phyloP scores from a whole-genome alignment of 2,797 vertebrate species.

The Notoglanidium macrostoma region DNA sequence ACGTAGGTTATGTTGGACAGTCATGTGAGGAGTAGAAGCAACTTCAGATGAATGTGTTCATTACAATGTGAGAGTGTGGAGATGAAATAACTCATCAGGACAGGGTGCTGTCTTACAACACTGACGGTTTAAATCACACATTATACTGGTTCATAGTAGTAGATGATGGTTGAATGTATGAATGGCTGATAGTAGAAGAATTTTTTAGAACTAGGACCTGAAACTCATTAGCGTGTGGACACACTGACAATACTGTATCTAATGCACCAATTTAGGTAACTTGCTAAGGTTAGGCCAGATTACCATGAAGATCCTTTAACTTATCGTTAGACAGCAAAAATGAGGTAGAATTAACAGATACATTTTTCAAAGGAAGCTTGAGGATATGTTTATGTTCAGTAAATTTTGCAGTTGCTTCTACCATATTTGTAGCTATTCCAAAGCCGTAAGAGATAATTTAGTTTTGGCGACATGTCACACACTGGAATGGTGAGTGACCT shows the following conservation, averaged over 20 bases:
- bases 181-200: no score
- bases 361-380: background rate
- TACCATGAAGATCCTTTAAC: background rate
- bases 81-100: background rate
- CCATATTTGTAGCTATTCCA: background rate
- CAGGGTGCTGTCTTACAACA: background rate
- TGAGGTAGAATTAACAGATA: background rate
- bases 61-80: background rate
- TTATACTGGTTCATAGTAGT: background rate
- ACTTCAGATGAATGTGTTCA: background rate
- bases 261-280: background rate
- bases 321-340: background rate
- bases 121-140: background rate
- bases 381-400: background rate
- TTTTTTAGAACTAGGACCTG: no score
- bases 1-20: background rate
- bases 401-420: background rate
- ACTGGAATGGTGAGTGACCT: slow-evolving; percentile 32
- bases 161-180: background rate
- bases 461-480: slow-evolving; percentile 29
- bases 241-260: background rate
- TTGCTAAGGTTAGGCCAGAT: background rate
- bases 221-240: background rate
- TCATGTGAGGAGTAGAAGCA: background rate
- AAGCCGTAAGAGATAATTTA: slow-evolving; percentile 1